phyloP scores from a whole-genome alignment of 2,113 vertebrate species.

The Neopipo cinnamomea region DNA sequence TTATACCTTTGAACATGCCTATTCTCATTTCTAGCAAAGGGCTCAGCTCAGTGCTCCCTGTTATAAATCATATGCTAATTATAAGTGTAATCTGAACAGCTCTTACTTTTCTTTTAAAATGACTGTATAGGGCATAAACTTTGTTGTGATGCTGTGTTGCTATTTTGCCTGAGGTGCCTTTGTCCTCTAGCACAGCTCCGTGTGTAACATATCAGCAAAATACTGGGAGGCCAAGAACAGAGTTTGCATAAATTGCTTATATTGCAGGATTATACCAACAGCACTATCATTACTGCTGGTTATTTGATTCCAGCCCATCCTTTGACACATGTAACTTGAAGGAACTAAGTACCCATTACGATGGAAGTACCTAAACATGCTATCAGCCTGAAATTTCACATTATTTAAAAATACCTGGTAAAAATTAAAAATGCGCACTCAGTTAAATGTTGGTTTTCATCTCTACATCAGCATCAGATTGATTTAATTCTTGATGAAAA shows the following conservation, averaged over 20 bases:
- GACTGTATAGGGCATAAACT: constrained; percentile 34
- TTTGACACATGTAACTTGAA: neutral
- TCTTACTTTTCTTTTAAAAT: constrained; percentile 43
- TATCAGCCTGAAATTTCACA: neutral
- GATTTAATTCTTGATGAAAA: constrained; percentile 37
- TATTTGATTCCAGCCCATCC: constrained; percentile 20
- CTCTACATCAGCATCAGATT: neutral
- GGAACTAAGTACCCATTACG: constrained; percentile 1
- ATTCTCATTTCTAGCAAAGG: constrained; percentile 37
- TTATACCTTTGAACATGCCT: constrained; percentile 38
- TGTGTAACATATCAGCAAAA: constrained; percentile 24
- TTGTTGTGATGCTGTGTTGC: constrained; percentile 27
- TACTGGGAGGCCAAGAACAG: constrained; percentile 10
- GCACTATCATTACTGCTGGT: neutral
- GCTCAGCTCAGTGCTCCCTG: constrained; percentile 15
- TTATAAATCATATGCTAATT: constrained; percentile 59
- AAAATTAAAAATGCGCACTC: constrained; percentile 12
- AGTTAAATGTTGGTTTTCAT: neutral
- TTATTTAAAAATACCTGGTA: constrained; percentile 9
- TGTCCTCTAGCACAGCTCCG: constrained; percentile 33
- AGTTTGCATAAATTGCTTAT: constrained; percentile 28
- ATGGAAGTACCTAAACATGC: neutral
- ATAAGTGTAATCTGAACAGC: constrained; percentile 28
- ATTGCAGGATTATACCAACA: neutral
- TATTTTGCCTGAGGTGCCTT: constrained; percentile 32